Base-by-base conservation (phyloP, 1,140 invertebrate species). In the Diorhabda sublineata region DNA sequence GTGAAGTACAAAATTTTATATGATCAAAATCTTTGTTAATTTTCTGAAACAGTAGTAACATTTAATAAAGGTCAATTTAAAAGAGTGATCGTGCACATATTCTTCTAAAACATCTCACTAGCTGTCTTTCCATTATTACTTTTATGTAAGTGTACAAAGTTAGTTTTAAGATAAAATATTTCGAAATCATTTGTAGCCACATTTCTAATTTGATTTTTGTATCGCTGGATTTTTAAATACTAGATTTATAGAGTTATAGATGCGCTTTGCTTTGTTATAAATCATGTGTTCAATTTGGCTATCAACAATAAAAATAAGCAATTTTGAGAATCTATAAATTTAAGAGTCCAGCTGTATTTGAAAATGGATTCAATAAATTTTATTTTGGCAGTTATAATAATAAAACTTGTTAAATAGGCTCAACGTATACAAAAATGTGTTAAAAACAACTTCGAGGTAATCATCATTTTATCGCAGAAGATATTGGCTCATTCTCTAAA, bases 101-200 rank as follows among this genome's bases (percentile, higher is more conserved):
- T 69, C 52, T 71, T 66, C 66, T 4, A 65, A 58, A 56, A 58
- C 42, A 52, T 65, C 64, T 65, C 64, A 65, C 64, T 65, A 65
- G 64, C 9, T 65, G 64, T 65, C 64, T 65, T 65, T 65, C 64
- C 47, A 58, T 65, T 65, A 47, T 65, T 65, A 41, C 45, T 65
- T 58, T 65, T 3, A 47, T 56, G 52, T 65, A 65, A 62, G 5
- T 71, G 70, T 71, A 71, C 70, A 71, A 71, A 71, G 70, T 61
- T 71, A 71, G 70, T 68, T 66, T 61, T 71, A 68, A 68, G 67
- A 52, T 52, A 52, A 52, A 52, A 52, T 52, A n/a, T 52, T 52
- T 6, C 47, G 4, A 4, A 52, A 52, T 52, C 26, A 26, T 26
- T 2, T 26, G 26, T 2, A 1, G 26, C 26, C 26, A 52, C 47